These are phyloP conservation scores for Epizoanthus fatuus DNA, from an alignment of 92 coral and sea anemone species.

Conservation along the genomic window DNA sequence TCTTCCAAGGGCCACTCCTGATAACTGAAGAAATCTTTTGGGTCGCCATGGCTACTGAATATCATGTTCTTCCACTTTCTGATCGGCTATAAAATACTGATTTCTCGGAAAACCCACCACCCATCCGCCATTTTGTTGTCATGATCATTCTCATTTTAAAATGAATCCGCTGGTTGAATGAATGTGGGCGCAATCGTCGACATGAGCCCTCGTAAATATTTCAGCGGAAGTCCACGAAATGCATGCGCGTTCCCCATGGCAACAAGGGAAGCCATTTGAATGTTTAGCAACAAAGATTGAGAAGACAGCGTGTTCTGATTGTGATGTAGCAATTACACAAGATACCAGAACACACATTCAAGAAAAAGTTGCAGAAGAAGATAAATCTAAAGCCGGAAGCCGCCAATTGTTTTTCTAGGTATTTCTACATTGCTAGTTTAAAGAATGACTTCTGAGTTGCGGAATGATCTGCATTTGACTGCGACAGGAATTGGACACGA, in stretches of 20 bases:
- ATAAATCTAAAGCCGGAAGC: background rate
- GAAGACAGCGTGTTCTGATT: background rate
- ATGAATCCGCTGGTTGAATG: slow-evolving; percentile 18
- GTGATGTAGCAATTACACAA: slow-evolving; percentile 8
- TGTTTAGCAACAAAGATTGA: slow-evolving; percentile 33
- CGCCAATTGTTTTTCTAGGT: background rate
- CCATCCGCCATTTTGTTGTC: slow-evolving; percentile 28
- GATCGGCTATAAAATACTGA: background rate
- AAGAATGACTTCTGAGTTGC: slow-evolving; percentile 68
- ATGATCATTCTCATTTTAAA: background rate
- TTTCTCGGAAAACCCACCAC: background rate
- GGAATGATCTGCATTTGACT: slow-evolving; percentile 86
- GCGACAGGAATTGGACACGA: slow-evolving; percentile 90
- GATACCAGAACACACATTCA: background rate
- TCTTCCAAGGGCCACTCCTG: too few species aligned
- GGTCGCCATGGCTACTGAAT: background rate
- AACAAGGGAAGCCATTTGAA: slow-evolving; percentile 8
- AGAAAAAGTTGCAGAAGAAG: background rate
- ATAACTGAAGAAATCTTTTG: too few species aligned
- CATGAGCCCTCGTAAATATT: background rate
- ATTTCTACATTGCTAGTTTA: background rate
- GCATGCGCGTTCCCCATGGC: slow-evolving; percentile 47
- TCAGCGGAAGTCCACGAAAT: background rate
- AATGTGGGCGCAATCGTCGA: background rate
- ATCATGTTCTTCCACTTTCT: background rate